A percentile compares a stretch with the other conserved stretches of the same genome.
Evolutionary conservation across 2,113 vertebrate species (phyloP).

Genomic region (Cavia aperea): DNA sequence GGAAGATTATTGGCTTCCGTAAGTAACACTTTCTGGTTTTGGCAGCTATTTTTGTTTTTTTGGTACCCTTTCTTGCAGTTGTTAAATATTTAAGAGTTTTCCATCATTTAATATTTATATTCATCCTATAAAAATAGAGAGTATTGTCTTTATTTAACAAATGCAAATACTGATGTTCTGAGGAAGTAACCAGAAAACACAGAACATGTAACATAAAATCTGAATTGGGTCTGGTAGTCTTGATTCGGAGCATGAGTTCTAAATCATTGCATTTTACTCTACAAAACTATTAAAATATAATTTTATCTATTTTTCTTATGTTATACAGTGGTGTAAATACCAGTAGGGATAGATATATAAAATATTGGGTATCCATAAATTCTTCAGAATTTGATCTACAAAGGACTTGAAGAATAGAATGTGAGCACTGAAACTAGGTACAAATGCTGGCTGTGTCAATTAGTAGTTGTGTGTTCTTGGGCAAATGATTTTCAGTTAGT

Average conservation of each 20-base stretch:
- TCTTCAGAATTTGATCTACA: neutral
- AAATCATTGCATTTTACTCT: neutral
- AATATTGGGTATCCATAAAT: neutral
- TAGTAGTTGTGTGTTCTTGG: neutral
- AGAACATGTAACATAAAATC: neutral
- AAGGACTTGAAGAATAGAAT: neutral
- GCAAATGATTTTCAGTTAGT: neutral
- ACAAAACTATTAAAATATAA: neutral
- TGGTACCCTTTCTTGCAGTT: neutral
- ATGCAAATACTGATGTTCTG: neutral
- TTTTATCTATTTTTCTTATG: neutral
- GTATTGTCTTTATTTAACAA: neutral
- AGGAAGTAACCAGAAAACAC: neutral
- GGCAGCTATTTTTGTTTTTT: neutral
- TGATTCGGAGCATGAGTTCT: neutral
- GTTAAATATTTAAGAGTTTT: neutral
- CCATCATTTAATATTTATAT: neutral
- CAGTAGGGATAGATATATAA: neutral
- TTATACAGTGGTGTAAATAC: neutral
- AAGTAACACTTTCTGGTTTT: conserved; percentile 68
- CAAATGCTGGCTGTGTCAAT: neutral
- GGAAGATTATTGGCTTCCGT: conserved; percentile 90
- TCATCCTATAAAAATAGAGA: neutral
- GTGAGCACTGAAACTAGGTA: neutral
- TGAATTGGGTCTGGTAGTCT: neutral